Percentiles rank a stretch among this genome's conserved stretches.
These are phyloP conservation scores for Laspeyria flexula DNA, from an alignment of 2,888 invertebrate genomes.

Conservation along the genomic window DNA sequence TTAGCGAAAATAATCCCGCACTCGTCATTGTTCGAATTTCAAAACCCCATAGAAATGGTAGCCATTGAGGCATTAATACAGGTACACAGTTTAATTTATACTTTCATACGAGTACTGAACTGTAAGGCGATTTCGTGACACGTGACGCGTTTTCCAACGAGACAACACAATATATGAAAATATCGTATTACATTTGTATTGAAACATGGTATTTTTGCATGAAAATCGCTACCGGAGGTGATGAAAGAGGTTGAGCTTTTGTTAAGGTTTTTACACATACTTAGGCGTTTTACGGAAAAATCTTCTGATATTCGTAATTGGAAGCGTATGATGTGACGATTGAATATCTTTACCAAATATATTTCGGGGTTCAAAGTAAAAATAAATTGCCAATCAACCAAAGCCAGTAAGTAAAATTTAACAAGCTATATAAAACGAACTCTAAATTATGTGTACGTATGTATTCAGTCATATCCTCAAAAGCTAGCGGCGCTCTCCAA, in stretches of 20 bases:
- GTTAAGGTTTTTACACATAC: neutral
- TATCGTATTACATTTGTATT: conserved; percentile 24
- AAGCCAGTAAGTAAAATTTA: neutral
- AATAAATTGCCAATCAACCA: neutral
- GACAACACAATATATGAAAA: conserved; percentile 17
- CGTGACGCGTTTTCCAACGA: conserved; percentile 27
- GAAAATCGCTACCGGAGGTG: conserved; percentile 23
- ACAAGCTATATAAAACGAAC: neutral
- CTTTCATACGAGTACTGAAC: conserved; percentile 28
- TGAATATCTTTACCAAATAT: neutral
- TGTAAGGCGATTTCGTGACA: conserved; percentile 33
- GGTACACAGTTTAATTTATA: conserved; percentile 36
- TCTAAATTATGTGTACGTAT: neutral
- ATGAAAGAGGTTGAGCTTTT: conserved; percentile 29
- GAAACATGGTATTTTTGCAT: conserved; percentile 26
- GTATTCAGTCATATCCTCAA: neutral
- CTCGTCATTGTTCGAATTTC: conserved; percentile 34
- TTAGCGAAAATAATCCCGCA: conserved; percentile 43
- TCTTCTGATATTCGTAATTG: neutral
- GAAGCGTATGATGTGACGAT: neutral
- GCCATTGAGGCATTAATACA: conserved; percentile 28
- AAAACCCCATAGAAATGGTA: conserved; percentile 28
- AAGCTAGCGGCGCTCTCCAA: neutral
- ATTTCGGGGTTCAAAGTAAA: neutral
- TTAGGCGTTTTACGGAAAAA: neutral